phyloP scores from a whole-genome alignment of 2,113 vertebrate genomes.

The Lipophrys pholis region DNA sequence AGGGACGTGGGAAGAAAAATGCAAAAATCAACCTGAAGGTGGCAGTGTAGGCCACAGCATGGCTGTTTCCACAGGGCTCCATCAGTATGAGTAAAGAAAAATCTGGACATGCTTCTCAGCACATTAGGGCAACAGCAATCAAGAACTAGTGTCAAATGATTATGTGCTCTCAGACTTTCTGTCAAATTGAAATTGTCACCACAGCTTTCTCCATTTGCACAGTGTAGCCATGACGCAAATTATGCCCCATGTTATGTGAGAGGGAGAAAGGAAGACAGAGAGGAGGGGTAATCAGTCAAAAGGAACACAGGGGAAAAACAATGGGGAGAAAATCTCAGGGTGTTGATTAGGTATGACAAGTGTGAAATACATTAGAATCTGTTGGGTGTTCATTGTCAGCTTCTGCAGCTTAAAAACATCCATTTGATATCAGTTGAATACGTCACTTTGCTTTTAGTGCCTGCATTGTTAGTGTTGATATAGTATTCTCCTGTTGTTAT shows the following conservation, averaged over 20 bases:
- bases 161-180: slow-evolving; percentile 62
- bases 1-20: slow-evolving; percentile 10
- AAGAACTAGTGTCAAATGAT: slow-evolving; percentile 69
- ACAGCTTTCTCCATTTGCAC: slow-evolving; percentile 68
- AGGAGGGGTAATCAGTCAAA: slow-evolving; percentile 70
- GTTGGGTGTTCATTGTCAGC: slow-evolving; percentile 63
- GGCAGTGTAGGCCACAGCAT: slow-evolving; percentile 73
- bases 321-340: slow-evolving; percentile 57
- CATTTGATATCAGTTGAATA: slow-evolving; percentile 64
- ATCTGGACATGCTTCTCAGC: slow-evolving; percentile 61
- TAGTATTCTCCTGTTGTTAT: no score
- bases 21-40: slow-evolving; percentile 65
- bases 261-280: slow-evolving; percentile 46
- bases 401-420: slow-evolving; percentile 49
- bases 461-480: slow-evolving; percentile 20
- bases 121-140: slow-evolving; percentile 66
- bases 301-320: slow-evolving; percentile 49
- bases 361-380: slow-evolving; percentile 73
- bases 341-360: slow-evolving; percentile 78
- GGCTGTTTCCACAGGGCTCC: slow-evolving; percentile 16
- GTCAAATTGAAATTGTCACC: slow-evolving; percentile 77
- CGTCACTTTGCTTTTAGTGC: slow-evolving; percentile 17
- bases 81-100: slow-evolving; percentile 62
- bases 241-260: slow-evolving; percentile 61
- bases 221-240: slow-evolving; percentile 62